Percentiles rank a stretch among this genome's conserved stretches.
Conservation (phyloP, 1,140 invertebrate genomes). For the Lepeophtheirus salmonis region DNA sequence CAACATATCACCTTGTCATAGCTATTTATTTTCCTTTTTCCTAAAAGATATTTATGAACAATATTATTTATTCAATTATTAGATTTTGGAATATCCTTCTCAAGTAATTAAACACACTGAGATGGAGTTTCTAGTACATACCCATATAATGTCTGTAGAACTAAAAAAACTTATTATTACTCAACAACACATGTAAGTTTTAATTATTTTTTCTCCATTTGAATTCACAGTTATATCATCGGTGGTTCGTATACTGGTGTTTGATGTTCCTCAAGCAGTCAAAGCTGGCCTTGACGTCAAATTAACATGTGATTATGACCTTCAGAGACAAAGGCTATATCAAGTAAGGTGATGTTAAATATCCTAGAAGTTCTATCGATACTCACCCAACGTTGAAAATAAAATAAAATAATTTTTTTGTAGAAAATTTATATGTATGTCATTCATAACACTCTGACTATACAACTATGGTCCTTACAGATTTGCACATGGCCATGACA, state of each 20-base stretch:
- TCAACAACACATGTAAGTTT: too few relatives aligned
- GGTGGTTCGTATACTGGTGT: conserved; percentile 9
- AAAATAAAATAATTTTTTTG: conserved; percentile 8
- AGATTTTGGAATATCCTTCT: too few relatives aligned
- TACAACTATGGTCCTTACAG: conserved; percentile 1
- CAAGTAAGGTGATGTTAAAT: conserved; percentile 31
- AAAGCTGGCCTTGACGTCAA: conserved; percentile 22
- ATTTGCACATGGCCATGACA: conserved; percentile 16
- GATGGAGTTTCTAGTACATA: too few relatives aligned
- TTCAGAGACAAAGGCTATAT: conserved; percentile 28
- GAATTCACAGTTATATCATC: not conserved
- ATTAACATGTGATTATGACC: conserved; percentile 28
- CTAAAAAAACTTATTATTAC: too few relatives aligned
- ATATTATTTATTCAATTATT: too few relatives aligned
- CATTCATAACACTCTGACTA: not conserved
- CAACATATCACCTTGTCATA: too few relatives aligned
- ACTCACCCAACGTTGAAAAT: conserved; percentile 32
- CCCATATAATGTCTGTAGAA: too few relatives aligned
- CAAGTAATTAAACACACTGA: too few relatives aligned
- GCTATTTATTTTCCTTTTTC: too few relatives aligned
- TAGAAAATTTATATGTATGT: conserved; percentile 6
- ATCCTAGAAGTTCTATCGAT: conserved; percentile 43
- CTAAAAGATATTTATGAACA: too few relatives aligned
- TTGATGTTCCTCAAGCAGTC: conserved; percentile 12
- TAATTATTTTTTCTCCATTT: too few relatives aligned